Percentiles rank a stretch among this genome's conserved stretches.
phyloP scores from a whole-genome alignment of 1,140 invertebrate species.

The Ceratina japonica region DNA sequence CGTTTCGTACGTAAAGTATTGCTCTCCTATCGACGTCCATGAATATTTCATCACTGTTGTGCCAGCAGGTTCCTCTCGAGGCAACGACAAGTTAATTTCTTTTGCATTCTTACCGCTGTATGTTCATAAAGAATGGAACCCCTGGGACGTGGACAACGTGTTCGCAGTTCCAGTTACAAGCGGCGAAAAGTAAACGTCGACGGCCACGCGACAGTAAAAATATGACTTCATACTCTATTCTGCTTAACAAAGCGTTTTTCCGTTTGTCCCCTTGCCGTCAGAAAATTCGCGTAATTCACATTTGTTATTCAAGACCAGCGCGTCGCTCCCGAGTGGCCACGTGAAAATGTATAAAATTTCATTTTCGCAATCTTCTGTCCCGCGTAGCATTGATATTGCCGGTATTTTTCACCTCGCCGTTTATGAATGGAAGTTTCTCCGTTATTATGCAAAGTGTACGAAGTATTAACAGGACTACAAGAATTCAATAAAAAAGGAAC shows the following conservation, averaged over 20 bases:
- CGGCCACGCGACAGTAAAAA: neutral
- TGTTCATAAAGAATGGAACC: neutral
- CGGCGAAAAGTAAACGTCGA: neutral
- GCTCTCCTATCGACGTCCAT: constrained; percentile 26
- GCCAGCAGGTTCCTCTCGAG: neutral
- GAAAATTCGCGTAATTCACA: neutral
- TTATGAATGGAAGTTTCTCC: neutral
- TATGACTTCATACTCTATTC: neutral
- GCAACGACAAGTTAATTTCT: constrained; percentile 43
- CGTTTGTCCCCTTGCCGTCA: neutral
- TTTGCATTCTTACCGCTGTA: constrained; percentile 11
- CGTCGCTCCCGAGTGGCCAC: neutral
- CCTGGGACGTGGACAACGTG: neutral
- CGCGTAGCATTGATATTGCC: neutral
- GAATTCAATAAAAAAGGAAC: neutral
- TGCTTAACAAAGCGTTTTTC: neutral
- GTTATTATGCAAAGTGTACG: neutral
- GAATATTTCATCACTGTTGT: constrained; percentile 43
- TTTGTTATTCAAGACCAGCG: neutral
- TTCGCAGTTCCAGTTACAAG: neutral
- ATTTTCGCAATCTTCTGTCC: constrained; percentile 6
- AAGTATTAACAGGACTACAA: neutral
- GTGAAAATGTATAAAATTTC: constrained; percentile 19
- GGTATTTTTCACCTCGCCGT: neutral
- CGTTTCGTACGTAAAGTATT: constrained; percentile 29